Evolutionary conservation across 2,888 invertebrate genomes (phyloP).

Genomic region (Dorcus hopei): DNA sequence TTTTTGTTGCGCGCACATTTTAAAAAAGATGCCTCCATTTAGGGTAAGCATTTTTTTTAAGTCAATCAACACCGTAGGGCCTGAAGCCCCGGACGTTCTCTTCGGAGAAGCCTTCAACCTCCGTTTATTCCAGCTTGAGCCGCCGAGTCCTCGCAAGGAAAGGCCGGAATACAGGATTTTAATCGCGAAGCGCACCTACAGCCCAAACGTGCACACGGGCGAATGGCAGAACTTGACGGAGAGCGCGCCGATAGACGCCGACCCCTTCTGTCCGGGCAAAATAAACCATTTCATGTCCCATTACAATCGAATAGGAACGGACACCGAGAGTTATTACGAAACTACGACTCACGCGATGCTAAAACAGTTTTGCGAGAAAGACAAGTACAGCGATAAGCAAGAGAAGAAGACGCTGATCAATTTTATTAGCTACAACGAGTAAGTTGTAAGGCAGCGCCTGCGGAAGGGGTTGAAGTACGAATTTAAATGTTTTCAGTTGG

Average conservation of each 20-base stretch:
- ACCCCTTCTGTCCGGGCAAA: slow-evolving; percentile 50
- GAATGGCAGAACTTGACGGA: slow-evolving; percentile 51
- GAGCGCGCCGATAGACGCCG: slow-evolving; percentile 53
- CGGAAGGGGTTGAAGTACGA: background rate
- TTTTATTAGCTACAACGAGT: slow-evolving; percentile 34
- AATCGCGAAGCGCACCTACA: slow-evolving; percentile 46
- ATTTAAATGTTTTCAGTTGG: slow-evolving; percentile 19
- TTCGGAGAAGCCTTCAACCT: background rate
- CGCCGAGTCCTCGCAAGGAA: slow-evolving; percentile 15
- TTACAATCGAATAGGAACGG: slow-evolving; percentile 49
- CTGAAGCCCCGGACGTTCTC: too few species aligned
- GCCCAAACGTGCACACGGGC: slow-evolving; percentile 48
- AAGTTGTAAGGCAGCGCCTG: slow-evolving; percentile 3
- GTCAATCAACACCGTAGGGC: too few species aligned
- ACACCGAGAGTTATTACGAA: slow-evolving; percentile 43
- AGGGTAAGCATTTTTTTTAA: too few species aligned
- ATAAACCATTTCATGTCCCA: slow-evolving; percentile 52
- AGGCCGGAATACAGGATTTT: slow-evolving; percentile 13
- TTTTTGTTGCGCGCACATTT: too few species aligned
- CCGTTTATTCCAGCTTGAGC: slow-evolving; percentile 18
- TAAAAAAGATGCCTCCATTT: too few species aligned
- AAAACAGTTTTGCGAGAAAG: slow-evolving; percentile 49
- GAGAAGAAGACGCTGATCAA: slow-evolving; percentile 33
- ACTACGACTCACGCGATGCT: slow-evolving; percentile 54
- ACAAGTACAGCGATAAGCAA: slow-evolving; percentile 45